Conservation (phyloP, 2,113 vertebrate genomes). For the Chloroceryle aenea region DNA sequence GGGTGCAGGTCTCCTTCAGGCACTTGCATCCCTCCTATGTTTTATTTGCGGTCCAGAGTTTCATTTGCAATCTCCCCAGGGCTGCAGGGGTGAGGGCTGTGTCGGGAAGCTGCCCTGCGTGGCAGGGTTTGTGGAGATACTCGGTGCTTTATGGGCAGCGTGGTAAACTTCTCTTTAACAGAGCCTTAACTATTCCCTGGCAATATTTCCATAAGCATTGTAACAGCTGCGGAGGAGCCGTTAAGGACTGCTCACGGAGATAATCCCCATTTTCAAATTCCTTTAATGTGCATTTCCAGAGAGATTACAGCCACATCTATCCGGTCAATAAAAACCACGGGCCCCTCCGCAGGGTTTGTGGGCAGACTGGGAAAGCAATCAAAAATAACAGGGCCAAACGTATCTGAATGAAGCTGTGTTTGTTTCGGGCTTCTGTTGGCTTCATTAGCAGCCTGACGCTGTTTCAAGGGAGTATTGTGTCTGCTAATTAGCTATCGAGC, state of each 20-base stretch:
- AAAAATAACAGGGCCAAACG: background rate
- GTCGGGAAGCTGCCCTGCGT: background rate
- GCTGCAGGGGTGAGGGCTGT: background rate
- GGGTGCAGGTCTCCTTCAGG: background rate
- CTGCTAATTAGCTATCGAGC: background rate
- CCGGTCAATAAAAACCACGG: slow-evolving; percentile 47
- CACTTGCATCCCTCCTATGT: background rate
- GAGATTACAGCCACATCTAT: slow-evolving; percentile 50
- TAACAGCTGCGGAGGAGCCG: slow-evolving; percentile 18
- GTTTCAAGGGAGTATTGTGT: background rate
- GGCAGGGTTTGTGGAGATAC: background rate
- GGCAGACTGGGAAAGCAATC: fast-evolving
- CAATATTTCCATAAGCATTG: slow-evolving; percentile 62
- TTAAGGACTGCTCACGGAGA: slow-evolving; percentile 16
- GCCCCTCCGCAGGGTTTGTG: background rate
- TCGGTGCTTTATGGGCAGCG: background rate
- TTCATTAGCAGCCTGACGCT: background rate
- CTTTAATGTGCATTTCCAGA: slow-evolving; percentile 58
- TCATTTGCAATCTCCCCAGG: background rate
- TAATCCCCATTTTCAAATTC: slow-evolving; percentile 53
- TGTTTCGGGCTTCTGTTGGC: background rate
- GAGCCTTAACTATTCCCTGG: background rate
- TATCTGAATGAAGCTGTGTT: background rate
- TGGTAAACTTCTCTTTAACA: slow-evolving; percentile 33
- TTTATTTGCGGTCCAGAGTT: background rate